A percentile compares a stretch with the other conserved stretches of the same genome.
Evolutionary conservation across 1,140 invertebrate genomes (phyloP).

Genomic region (Drosophila ogumai): DNA sequence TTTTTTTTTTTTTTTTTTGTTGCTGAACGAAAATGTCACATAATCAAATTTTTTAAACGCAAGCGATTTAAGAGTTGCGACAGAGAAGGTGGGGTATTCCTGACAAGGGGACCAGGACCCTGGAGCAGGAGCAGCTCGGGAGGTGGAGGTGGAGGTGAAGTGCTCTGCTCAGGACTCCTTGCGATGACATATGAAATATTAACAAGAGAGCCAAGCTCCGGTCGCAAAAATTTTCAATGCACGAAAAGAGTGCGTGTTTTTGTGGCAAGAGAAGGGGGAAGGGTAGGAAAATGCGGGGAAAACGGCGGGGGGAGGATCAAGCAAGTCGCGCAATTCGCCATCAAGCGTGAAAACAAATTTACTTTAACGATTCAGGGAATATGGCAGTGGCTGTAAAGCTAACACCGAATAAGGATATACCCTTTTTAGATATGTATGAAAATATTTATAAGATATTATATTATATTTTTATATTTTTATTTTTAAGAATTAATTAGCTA

Average conservation of each 20-base stretch:
- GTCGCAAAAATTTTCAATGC: constrained; percentile 48
- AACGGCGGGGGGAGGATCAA: constrained; percentile 1
- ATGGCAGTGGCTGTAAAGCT: background rate
- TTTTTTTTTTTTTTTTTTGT: constrained; percentile 10
- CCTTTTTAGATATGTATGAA: background rate
- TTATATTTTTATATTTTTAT: too few relatives aligned
- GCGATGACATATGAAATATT: constrained; percentile 81
- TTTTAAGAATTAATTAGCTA: too few relatives aligned
- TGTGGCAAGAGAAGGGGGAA: background rate
- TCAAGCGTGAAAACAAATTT: constrained; percentile 80
- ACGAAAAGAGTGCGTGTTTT: constrained; percentile 23
- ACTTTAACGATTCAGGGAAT: constrained; percentile 66
- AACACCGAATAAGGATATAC: background rate
- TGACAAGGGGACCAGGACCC: background rate
- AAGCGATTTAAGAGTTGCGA: constrained; percentile 69
- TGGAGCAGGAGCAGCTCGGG: background rate
- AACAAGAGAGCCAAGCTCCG: constrained; percentile 64
- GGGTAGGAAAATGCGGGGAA: background rate
- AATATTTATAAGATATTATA: background rate
- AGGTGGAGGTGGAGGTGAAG: background rate
- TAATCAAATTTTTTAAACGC: constrained; percentile 81
- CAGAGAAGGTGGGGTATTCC: background rate
- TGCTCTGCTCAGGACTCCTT: constrained; percentile 31
- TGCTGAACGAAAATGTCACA: constrained; percentile 67
- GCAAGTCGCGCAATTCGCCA: constrained; percentile 68